phyloP scores from a whole-genome alignment of 2,888 invertebrate species.

The Cephonodes hylas region DNA sequence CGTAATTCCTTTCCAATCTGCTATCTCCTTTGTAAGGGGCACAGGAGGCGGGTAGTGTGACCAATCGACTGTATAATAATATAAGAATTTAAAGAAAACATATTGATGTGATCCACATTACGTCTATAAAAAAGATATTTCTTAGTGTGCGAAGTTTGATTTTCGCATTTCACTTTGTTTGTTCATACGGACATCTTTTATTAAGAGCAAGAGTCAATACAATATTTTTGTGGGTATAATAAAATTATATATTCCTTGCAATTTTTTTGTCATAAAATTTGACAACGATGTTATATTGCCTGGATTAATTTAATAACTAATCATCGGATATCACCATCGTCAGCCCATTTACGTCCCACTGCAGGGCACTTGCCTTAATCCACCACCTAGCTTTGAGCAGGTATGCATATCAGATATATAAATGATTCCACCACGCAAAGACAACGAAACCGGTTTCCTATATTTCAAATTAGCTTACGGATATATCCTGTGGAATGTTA shows the following conservation, averaged over 20 bases:
- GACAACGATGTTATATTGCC: too few relatives aligned
- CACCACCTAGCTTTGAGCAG: neutral
- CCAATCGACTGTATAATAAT: constrained; percentile 31
- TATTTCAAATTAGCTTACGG: neutral
- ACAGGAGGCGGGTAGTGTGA: constrained; percentile 38
- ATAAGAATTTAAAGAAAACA: neutral
- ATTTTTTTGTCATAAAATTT: too few relatives aligned
- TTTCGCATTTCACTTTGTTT: too few relatives aligned
- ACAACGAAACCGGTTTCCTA: neutral
- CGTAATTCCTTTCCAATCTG: constrained; percentile 57
- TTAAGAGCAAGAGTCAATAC: too few relatives aligned
- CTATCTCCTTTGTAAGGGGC: constrained; percentile 41
- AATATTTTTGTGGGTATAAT: too few relatives aligned
- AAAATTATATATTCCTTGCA: too few relatives aligned
- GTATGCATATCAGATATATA: neutral
- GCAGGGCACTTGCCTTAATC: neutral
- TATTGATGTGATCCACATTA: neutral
- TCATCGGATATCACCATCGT: too few relatives aligned
- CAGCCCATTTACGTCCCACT: too few relatives aligned
- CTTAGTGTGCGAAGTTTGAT: too few relatives aligned
- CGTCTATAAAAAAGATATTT: neutral
- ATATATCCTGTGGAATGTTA: neutral
- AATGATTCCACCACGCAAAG: neutral
- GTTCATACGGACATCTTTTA: too few relatives aligned
- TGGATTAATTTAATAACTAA: too few relatives aligned